These are phyloP conservation scores for Ditylenchus weischeri DNA, from an alignment of 2,888 invertebrate genomes.

Conservation along the genomic window DNA sequence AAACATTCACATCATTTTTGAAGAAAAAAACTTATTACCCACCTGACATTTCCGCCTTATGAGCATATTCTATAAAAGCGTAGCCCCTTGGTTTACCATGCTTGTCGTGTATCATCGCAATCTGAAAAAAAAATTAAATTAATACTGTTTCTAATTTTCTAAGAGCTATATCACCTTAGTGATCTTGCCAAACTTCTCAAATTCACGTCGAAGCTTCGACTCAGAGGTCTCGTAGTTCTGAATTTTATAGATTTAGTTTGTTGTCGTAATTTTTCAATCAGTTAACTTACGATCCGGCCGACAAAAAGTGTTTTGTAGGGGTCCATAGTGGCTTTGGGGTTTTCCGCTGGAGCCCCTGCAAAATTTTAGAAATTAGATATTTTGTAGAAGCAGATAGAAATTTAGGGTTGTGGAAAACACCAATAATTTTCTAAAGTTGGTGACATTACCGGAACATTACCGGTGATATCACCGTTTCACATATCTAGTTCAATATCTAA, in stretches of 20 bases:
- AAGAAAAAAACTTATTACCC: slow-evolving; percentile 64
- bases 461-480: background rate
- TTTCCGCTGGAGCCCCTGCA: slow-evolving; percentile 78
- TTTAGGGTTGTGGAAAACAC: too few species aligned
- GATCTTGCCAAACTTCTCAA: slow-evolving; percentile 94
- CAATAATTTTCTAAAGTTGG: background rate
- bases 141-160: background rate
- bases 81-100: slow-evolving; percentile 85
- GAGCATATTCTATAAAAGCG: slow-evolving; percentile 98
- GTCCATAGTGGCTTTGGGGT: slow-evolving; percentile 77
- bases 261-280: background rate
- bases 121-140: slow-evolving; percentile 25
- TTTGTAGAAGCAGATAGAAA: too few species aligned
- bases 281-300: slow-evolving; percentile 80
- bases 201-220: slow-evolving; percentile 90
- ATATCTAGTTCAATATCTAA: background rate
- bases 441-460: too few species aligned
- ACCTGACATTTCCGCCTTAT: slow-evolving; percentile 99
- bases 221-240: slow-evolving; percentile 99
- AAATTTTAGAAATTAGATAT: slow-evolving; percentile 30
- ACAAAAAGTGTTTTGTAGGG: slow-evolving; percentile 96
- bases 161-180: slow-evolving; percentile 74
- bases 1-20: too few species aligned
- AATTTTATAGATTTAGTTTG: slow-evolving; percentile 58
- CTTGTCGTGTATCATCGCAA: slow-evolving; percentile 71